phyloP scores from a whole-genome alignment of 2,888 invertebrate genomes.

The Incurvaria masculella region DNA sequence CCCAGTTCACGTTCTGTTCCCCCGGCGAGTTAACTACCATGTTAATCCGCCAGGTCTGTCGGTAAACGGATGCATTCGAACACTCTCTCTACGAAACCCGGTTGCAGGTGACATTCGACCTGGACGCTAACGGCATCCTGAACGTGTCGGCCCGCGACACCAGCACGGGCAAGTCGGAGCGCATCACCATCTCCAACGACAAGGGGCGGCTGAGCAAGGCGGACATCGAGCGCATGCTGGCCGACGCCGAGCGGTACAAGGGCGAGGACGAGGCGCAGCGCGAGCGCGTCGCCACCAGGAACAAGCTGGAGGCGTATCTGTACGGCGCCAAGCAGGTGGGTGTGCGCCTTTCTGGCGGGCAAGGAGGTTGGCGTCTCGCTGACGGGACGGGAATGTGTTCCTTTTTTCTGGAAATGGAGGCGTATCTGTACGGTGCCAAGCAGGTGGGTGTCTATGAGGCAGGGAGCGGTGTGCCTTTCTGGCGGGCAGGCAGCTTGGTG shows the following conservation, averaged over 20 bases:
- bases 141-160: conserved; percentile 76
- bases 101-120: conserved; percentile 79
- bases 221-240: conserved; percentile 84
- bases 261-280: conserved; percentile 70
- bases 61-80: no score
- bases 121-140: conserved; percentile 87
- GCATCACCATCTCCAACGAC: conserved; percentile 85
- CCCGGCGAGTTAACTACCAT: no score
- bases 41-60: no score
- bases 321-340: conserved; percentile 54
- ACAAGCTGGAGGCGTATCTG: conserved; percentile 74
- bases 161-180: conserved; percentile 75
- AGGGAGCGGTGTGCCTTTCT: no score
- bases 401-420: conserved; percentile 49
- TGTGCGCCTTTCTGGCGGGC: conserved; percentile 1
- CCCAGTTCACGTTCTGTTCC: no score
- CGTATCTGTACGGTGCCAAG: conserved; percentile 64
- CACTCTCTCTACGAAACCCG: no score
- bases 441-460: conserved; percentile 27
- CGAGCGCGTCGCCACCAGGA: conserved; percentile 66
- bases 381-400: background rate
- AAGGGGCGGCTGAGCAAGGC: conserved; percentile 80
- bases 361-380: background rate
- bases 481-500: no score
- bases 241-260: conserved; percentile 76